Base-by-base conservation (phyloP, 2,888 invertebrate genomes). In the Aradus depressus region DNA sequence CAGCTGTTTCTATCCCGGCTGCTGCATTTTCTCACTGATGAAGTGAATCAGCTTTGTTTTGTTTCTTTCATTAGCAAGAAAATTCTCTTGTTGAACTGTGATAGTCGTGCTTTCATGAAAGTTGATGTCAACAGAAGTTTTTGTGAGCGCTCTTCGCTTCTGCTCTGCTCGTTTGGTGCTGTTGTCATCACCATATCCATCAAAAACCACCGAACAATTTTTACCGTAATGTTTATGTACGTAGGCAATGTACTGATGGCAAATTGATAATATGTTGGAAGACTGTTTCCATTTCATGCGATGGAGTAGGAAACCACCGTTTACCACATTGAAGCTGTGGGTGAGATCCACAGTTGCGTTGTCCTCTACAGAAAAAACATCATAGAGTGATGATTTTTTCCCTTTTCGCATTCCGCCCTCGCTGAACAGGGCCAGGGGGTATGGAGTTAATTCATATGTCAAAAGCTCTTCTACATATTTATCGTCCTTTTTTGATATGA, bases 141-240 rank as follows among this genome's bases (percentile, higher is more conserved):
- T 54, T 26, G 51, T 43, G n/a, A 41, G 32, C 18, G 22, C 51
- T 54, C 50, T 56, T 50, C 52, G 52, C 44, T 54, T 54, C 49
- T 56, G 56, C 32, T 58, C 54, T 14, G 53, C 53, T 52, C 56
- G 49, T 48, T 57, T 55, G 34, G 51, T 58, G 32, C 35, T 50
- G 44, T 55, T 55, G 23, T 34, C 48, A 45, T 26, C 41, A 31
- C 18, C 22, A 25, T 38, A 47, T 5, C 35, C 21, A 47, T 47
- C 47, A 47, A 47, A 44, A 34, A 47, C 47, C 21, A 47, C 44
- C 3, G 28, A n/a, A 26, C 14, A 28, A n/a, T 26, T 44, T 19
- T 26, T 12, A 44, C 44, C 44, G 16, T 42, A 44, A 19, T 44
- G 44, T 16, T 44, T 44, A 18, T 4, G 4, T 28, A 44, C n/a